Evolutionary conservation across 2,113 vertebrate genomes (phyloP), one percentile per base, ranked within the genome.

Genomic region (Amphilophus citrinellus): DNA sequence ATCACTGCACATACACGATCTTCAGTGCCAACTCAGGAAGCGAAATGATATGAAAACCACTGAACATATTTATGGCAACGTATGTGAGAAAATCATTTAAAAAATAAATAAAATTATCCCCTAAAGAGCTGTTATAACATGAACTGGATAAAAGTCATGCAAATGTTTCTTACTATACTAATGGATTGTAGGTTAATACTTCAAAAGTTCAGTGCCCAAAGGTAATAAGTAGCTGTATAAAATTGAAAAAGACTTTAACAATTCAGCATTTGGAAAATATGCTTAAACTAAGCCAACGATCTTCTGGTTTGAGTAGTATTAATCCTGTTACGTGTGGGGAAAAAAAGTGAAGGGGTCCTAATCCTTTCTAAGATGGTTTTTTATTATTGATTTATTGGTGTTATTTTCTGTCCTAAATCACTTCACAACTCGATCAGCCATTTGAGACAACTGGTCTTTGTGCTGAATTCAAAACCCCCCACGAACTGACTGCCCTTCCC

Each of bases 401-500:
- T 63, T 62, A 18, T 37, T 17, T 57, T 27, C 20, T 73, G 24
- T 76, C 42, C 24, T 32, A 76, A 57, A 76, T 44, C 14, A 81
- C 58, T 73, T 27, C 11, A 79, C 71, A 30, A 17, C 61, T 6
- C 7, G 47, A 35, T 60, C 47, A 5, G 10, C 20, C 14, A 50
- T 75, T 68, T 73, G 50, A 85, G 39, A 53, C 22, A 10, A 5
- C 53, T 39, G 62, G 10, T 79, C n/a, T 44, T 78, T 78, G 82
- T 24, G 47, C n/a, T 17, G 79, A 6, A 4, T 82, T 81, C 60
- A 61, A 50, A 56, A 27, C 27, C 18, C 32, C 63, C 61, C 14
- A 2, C 77, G 2, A 68, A 61, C 76, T 1, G 22, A 7, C 50
- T 2, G 22, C 85, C 84, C 89, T 20, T 44, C 79, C 84, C 84